phyloP scores from a whole-genome alignment of 2,113 vertebrate species.

The Laticauda colubrina region DNA sequence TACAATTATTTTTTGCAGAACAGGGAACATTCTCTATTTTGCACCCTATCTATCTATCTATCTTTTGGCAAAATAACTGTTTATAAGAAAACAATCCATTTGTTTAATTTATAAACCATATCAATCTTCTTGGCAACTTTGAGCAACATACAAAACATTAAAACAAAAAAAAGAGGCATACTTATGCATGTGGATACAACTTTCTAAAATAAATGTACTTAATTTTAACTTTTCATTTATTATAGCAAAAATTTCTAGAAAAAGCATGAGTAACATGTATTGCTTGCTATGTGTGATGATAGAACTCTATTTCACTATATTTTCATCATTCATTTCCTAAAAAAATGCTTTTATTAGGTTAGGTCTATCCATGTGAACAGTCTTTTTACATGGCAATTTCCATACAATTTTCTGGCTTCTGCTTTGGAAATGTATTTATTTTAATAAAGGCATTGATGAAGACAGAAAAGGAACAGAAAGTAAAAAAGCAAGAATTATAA shows the following conservation, averaged over 20 bases:
- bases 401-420: not conserved
- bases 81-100: not conserved
- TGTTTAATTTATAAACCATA: not conserved
- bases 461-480: not conserved
- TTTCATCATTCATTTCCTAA: not conserved
- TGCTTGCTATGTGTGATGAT: not conserved
- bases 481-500: not conserved
- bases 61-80: not conserved
- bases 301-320: not conserved
- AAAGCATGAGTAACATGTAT: not conserved
- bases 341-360: not conserved
- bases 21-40: slow-evolving; percentile 5
- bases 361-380: not conserved
- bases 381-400: not conserved
- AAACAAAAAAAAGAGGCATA: not conserved
- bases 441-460: not conserved
- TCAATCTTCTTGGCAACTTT: not conserved
- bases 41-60: not conserved
- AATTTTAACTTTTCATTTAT: not conserved
- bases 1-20: not conserved
- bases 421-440: not conserved
- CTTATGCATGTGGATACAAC: not conserved
- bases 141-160: not conserved
- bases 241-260: not conserved
- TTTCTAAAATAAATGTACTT: not conserved